These are phyloP conservation scores for Philhelius pedissequus DNA, from an alignment of 2,888 invertebrate genomes.

Conservation along the genomic window DNA sequence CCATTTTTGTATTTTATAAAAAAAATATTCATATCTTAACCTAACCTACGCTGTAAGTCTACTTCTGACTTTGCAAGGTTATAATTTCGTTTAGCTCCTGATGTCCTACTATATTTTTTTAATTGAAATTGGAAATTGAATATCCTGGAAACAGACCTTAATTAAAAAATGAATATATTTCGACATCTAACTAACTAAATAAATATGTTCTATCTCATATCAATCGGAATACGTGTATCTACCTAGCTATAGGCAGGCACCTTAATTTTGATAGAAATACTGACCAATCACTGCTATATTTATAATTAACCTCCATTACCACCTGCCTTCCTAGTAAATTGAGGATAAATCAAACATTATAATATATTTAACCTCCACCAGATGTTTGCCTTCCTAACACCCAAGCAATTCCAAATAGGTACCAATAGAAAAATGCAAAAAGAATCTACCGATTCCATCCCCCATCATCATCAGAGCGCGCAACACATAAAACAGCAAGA, in stretches of 20 bases:
- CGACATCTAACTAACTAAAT: too few species aligned
- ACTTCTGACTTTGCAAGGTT: neutral
- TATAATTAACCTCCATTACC: slow-evolving; percentile 19
- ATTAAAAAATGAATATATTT: neutral
- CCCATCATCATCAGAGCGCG: neutral
- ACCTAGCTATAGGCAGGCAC: neutral
- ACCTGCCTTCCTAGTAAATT: slow-evolving; percentile 32
- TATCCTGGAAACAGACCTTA: slow-evolving; percentile 2
- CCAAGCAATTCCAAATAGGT: too few species aligned
- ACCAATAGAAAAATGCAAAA: slow-evolving; percentile 35
- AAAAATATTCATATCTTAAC: neutral
- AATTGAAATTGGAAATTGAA: neutral
- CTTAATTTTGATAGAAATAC: too few species aligned
- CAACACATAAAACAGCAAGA: slow-evolving; percentile 25
- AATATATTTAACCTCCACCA: slow-evolving; percentile 5
- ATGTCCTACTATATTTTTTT: neutral
- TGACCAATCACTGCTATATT: slow-evolving; percentile 29
- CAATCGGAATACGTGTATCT: neutral
- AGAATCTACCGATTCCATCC: neutral
- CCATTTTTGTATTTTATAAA: neutral
- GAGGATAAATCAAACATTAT: slow-evolving; percentile 42
- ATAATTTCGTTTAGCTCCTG: neutral
- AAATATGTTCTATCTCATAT: too few species aligned
- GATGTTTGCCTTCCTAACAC: neutral
- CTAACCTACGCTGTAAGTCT: too few species aligned